Conservation (phyloP, 2,888 invertebrate species). For the Stenotaenia linearis region DNA sequence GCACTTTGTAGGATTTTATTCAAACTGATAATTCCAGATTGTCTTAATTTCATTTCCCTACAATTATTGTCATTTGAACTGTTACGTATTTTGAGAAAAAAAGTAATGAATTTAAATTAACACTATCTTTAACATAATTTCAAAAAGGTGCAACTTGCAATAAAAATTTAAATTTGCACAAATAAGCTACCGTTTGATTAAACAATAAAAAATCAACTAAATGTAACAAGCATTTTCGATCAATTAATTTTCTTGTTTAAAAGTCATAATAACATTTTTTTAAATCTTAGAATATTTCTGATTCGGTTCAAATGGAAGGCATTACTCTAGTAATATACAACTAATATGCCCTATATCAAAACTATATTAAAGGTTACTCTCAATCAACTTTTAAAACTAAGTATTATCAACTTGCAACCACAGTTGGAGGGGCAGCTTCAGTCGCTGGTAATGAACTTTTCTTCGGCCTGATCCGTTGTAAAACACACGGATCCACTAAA, state of each 20-base stretch:
- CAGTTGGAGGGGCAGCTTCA: background rate
- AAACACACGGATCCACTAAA: background rate
- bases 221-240: background rate
- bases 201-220: background rate
- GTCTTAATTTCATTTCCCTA: background rate
- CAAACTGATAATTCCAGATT: background rate
- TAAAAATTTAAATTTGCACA: background rate
- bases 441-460: background rate
- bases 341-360: conserved; percentile 20
- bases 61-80: background rate
- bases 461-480: background rate
- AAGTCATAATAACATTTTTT: background rate
- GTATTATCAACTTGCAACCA: conserved; percentile 22
- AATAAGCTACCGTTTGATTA: background rate
- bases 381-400: background rate
- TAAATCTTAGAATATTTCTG: background rate
- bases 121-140: background rate
- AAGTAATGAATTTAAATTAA: background rate
- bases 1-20: background rate
- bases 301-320: conserved; percentile 4
- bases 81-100: background rate
- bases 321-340: background rate
- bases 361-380: conserved; percentile 2
- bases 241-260: background rate
- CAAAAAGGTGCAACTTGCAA: background rate